Base-by-base conservation (phyloP, 2,113 vertebrate species). In the Lontra canadensis region DNA sequence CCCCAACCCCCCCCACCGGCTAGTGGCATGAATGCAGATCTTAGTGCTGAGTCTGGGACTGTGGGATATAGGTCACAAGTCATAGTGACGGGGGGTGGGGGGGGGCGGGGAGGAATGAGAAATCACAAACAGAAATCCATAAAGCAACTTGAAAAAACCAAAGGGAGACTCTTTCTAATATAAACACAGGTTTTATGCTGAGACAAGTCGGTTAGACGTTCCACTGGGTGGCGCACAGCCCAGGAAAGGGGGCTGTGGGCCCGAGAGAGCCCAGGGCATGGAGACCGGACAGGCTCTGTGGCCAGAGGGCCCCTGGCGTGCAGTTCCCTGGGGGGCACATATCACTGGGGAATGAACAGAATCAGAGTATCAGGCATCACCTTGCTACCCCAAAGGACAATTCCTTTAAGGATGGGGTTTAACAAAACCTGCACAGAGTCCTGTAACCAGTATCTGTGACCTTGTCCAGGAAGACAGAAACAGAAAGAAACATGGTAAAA, bases 231-330 rank as follows among this genome's bases (percentile, higher is more conserved):
- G 78, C 1, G 0, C 36, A 73, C n/a, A 17, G 42, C 26, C 59
- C 6, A 3, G 79, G 25, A 13, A 4, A 57, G 61, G 55, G 0
- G 61, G n/a, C 61, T 1, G 20, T 39, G 36, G n/a, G 49, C 11
- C 4, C 6, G 18, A 1, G 6, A 23, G 34, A 44, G 26, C n/a
- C 73, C 42, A 4, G 31, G 20, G 42, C 0, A 2, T 15, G 9
- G 12, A 21, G 12, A 11, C 9, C 7, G 0, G 4, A 25, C 21
- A 34, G 39, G 18, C 23, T 59, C 63, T 0, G 6, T 20, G 39
- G 42, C 52, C 18, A 34, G 20, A 82, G 90, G 39, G 13, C 44
- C 26, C 26, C 23, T 4, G 34, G 65, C 0, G 2, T 59, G 7
- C 26, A 31, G 25, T 17, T 47, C 42, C 74, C 7, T 4, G 7